Evolutionary conservation across 2,113 vertebrate species (phyloP), one percentile per base, ranked within the genome.

Genomic region (Leptobrachium leishanense): DNA sequence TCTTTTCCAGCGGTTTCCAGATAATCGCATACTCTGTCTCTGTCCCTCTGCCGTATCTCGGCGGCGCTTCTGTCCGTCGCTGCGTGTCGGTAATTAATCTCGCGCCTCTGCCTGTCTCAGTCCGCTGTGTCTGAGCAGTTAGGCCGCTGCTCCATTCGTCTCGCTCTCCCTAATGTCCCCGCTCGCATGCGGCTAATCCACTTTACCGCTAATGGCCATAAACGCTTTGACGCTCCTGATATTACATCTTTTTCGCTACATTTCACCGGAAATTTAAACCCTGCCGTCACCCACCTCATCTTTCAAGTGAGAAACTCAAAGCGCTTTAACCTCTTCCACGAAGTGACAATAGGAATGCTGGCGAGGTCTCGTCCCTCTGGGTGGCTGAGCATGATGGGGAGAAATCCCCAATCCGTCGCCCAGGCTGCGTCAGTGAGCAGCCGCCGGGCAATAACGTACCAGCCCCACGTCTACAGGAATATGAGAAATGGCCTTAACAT

Each of bases 191-290:
- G 15, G 63, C 46, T 74, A 79, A 79, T 79, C 63, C 77, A 67
- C 70, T 79, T 64, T 72, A 6, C 50, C 77, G 55, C 64, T 74
- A 79, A 79, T 74, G 72, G 77, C 63, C 70, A 79, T 73, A 79
- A 79, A 79, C 59, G 77, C 77, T 79, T 73, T 73, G 77, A 74
- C 70, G 50, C 72, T 57, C 55, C 42, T 39, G 46, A 79, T 79
- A 79, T 79, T 67, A 68, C 70, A 79, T 79, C 63, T 79, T 79
- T 62, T 70, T 57, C 53, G 77, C 77, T 79, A 68, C 70, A 79
- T 79, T 79, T 79, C 77, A 74, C 63, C 6, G 70, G 43, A 15
- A 79, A 79, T 79, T 73, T 73, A 67, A 67, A 73, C 55, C 69
- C 77, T 41, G 46, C 31, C 64, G 63, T 79, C 77, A 74, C 46